phyloP scores from a whole-genome alignment of 2,888 invertebrate genomes.

The Orthosia incerta region DNA sequence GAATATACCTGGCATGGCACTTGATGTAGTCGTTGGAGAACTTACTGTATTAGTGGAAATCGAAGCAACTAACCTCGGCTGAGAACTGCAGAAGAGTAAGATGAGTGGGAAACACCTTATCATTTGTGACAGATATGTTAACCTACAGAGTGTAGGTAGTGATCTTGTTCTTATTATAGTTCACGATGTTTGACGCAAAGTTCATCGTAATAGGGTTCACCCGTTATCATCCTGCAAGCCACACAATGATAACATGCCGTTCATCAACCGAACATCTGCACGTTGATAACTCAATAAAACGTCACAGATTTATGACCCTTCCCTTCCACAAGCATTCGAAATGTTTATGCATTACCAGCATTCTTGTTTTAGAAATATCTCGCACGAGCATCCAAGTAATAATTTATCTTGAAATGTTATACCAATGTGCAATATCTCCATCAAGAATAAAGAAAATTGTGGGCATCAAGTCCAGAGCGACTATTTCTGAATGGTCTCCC shows the following conservation, averaged over 20 bases:
- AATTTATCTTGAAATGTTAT: constrained; percentile 16
- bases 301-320: constrained; percentile 36
- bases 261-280: constrained; percentile 52
- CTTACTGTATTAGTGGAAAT: neutral
- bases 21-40: neutral
- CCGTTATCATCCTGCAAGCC: constrained; percentile 57
- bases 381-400: neutral
- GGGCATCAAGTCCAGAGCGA: neutral
- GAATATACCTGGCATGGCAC: neutral
- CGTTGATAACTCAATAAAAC: constrained; percentile 47
- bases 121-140: constrained; percentile 11
- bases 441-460: neutral
- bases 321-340: constrained; percentile 9
- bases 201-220: constrained; percentile 60
- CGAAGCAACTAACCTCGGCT: neutral
- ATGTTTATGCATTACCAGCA: constrained; percentile 31
- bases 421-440: neutral
- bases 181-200: constrained; percentile 51
- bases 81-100: neutral
- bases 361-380: constrained; percentile 32
- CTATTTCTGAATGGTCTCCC: constrained; percentile 10
- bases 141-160: constrained; percentile 19
- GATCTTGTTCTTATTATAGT: constrained; percentile 34
- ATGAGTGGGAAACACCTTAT: neutral
- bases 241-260: constrained; percentile 46